phyloP scores from a whole-genome alignment of 2,888 invertebrate species.

The Cetonia aurata region DNA sequence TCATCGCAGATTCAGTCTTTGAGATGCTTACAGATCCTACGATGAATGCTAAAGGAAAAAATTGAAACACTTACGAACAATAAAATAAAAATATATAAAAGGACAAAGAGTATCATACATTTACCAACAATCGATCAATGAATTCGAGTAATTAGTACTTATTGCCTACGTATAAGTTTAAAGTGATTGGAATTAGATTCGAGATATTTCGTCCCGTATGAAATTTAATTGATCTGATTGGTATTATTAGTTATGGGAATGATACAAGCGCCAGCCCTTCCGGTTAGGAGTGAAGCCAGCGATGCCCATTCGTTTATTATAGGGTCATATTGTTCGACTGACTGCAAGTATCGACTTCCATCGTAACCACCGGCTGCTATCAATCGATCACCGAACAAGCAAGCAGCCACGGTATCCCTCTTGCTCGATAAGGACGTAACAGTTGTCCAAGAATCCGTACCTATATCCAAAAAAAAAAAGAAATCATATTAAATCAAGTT shows the following conservation, averaged over 20 bases:
- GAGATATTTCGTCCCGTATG: too few species aligned
- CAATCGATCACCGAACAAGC: conserved; percentile 84
- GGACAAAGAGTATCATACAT: too few species aligned
- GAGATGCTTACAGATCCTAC: too few species aligned
- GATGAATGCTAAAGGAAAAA: too few species aligned
- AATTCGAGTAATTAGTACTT: too few species aligned
- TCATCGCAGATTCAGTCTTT: too few species aligned
- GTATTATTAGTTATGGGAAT: conserved; percentile 70
- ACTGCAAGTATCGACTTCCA: conserved; percentile 87
- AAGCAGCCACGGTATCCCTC: conserved; percentile 90
- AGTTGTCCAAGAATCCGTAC: conserved; percentile 88
- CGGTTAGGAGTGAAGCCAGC: conserved; percentile 83
- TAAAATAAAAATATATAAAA: too few species aligned
- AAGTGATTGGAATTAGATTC: not conserved
- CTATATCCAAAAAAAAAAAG: conserved; percentile 57
- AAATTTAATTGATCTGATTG: conserved; percentile 17
- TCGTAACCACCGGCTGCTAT: conserved; percentile 93
- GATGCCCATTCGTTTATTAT: conserved; percentile 83
- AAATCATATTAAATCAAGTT: not conserved
- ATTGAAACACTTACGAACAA: too few species aligned
- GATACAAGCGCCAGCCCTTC: conserved; percentile 90
- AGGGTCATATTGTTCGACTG: conserved; percentile 92
- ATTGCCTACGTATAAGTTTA: too few species aligned
- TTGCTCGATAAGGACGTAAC: conserved; percentile 87
- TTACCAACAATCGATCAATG: too few species aligned